Evolutionary conservation across 2,888 invertebrate genomes (phyloP), one percentile per base, ranked within the genome.

Genomic region (Noctua pronuba): DNA sequence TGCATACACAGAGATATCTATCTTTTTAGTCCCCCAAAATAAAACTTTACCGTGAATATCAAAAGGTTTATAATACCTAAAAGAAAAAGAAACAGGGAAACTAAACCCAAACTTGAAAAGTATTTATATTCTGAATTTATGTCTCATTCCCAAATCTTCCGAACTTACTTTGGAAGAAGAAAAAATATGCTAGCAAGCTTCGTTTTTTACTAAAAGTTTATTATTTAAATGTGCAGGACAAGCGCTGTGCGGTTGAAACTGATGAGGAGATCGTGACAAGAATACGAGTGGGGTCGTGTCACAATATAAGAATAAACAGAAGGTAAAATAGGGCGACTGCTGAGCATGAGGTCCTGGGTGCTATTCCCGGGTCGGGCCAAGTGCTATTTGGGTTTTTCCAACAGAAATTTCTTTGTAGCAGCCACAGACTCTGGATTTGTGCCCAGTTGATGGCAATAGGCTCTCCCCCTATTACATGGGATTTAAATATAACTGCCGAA

Each of bases 171-270:
- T 46, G 38, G 38, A 77, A 66, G 78, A 68, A 85, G 80, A 49
- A 77, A 67, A 66, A 66, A 49, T 49, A 77, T 65, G 24, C 64
- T 68, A 41, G 16, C 21, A 41, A 58, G 64, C 13, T 62, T 52
- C 65, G 28, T 82, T 82, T 80, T 87, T 83, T 83, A 75, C 55
- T 73, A 71, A 85, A 83, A 88, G 85, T 86, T 81, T 86, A 83
- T 82, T 86, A 88, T 88, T 88, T 86, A 88, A 85, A 86, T 85
- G 89, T 87, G 83, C 80, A 87, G 89, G 85, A 86, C 88, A 82
- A 82, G 80, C 84, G 84, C 66, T 73, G 81, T 84, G 86, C 82
- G 85, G 82, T 80, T 80, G 55, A 86, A 90, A 90, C 89, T 87
- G 88, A 89, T 89, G 89, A 87, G 82, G 65, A 75, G 75, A 78